A percentile compares a stretch with the other conserved stretches of the same genome.
Conservation (phyloP, 2,888 invertebrate species). For the Drosophila fulvimacula region DNA sequence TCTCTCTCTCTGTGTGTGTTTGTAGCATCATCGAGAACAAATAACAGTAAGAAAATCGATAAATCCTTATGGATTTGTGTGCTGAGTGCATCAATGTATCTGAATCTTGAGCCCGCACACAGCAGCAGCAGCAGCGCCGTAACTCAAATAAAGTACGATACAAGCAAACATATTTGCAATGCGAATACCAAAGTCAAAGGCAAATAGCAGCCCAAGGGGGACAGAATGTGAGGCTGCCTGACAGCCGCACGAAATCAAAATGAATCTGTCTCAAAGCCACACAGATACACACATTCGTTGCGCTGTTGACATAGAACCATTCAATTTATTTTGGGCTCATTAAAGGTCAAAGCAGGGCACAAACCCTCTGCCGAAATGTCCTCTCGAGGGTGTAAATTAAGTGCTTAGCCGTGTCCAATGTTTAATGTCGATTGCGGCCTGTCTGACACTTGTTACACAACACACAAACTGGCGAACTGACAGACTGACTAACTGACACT, state of each 20-base stretch:
- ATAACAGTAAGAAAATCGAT: slow-evolving; percentile 64
- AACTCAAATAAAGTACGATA: slow-evolving; percentile 71
- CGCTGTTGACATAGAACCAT: slow-evolving; percentile 68
- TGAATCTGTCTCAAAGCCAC: slow-evolving; percentile 43
- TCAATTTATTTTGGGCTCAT: slow-evolving; percentile 77
- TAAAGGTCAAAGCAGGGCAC: slow-evolving; percentile 52
- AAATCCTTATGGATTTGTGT: slow-evolving; percentile 50
- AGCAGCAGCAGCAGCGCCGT: slow-evolving; percentile 23
- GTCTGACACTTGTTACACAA: slow-evolving; percentile 69
- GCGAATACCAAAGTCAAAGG: slow-evolving; percentile 53
- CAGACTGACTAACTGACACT: slow-evolving; percentile 23
- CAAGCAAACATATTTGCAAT: slow-evolving; percentile 58
- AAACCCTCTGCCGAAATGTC: slow-evolving; percentile 23
- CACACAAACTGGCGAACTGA: slow-evolving; percentile 22
- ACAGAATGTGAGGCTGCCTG: slow-evolving; percentile 29
- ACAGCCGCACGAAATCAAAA: slow-evolving; percentile 42
- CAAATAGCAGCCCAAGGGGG: slow-evolving; percentile 39
- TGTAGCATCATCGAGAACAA: slow-evolving; percentile 23
- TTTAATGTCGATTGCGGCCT: slow-evolving; percentile 49
- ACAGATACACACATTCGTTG: slow-evolving; percentile 45
- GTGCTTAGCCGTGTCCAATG: slow-evolving; percentile 83
- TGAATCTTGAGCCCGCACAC: slow-evolving; percentile 51
- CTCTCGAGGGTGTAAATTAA: slow-evolving; percentile 80
- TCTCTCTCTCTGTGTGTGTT: slow-evolving; percentile 25
- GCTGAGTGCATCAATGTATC: slow-evolving; percentile 74